Evolutionary conservation across 2,888 invertebrate genomes (phyloP).

Genomic region (Apotomis betuletana): DNA sequence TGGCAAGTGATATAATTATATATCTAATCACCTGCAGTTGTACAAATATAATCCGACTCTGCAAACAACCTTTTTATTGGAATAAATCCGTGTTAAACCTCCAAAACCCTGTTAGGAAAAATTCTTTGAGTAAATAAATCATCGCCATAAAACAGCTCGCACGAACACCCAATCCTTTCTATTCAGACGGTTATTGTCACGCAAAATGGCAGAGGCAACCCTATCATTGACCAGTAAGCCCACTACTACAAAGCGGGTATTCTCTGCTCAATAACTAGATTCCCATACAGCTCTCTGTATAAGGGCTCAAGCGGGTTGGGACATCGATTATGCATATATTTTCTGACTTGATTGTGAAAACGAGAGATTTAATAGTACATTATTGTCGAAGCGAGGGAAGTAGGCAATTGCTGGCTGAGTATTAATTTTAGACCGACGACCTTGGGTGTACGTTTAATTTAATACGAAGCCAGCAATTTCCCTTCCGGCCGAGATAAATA

Average conservation of each 20-base stretch:
- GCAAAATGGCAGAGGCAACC: conserved; percentile 22
- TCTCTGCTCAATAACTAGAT: conserved; percentile 16
- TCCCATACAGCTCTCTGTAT: conserved; percentile 3
- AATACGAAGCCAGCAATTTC: no score
- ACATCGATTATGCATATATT: background rate
- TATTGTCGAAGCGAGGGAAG: no score
- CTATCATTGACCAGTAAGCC: conserved; percentile 17
- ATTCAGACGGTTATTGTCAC: conserved; percentile 15
- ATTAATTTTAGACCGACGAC: no score
- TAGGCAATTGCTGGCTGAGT: no score
- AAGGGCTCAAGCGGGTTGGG: background rate
- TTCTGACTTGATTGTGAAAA: background rate
- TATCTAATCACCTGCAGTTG: no score
- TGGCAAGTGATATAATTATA: no score
- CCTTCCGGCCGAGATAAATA: no score
- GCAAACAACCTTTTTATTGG: no score
- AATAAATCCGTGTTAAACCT: conserved; percentile 5
- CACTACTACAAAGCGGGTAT: conserved; percentile 25
- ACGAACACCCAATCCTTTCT: conserved; percentile 10
- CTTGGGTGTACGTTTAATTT: no score
- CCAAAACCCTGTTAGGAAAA: background rate
- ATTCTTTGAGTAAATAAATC: conserved; percentile 4
- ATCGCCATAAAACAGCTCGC: conserved; percentile 5
- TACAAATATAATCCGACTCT: no score
- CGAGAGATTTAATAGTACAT: no score